Base-by-base conservation (phyloP, 2,113 vertebrate species). In the Myotis brandtii region DNA sequence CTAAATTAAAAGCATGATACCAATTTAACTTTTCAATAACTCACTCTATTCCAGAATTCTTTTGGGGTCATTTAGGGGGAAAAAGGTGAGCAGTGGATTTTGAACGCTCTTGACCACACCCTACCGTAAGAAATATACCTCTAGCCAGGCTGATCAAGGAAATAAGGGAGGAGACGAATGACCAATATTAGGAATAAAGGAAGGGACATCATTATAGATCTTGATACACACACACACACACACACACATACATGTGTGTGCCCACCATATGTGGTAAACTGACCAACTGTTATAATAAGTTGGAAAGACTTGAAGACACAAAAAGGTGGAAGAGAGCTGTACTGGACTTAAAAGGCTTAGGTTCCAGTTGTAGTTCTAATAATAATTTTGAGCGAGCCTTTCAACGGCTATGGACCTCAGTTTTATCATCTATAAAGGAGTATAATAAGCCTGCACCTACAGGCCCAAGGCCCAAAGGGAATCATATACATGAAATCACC, bases 231-330 rank as follows among this genome's bases (percentile, higher is more conserved):
- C 3, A 69, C 20, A n/a, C n/a, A 37, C 34, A 66, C 13, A 52
- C 3, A 69, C 20, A 37, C 34, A 66, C 13, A 52, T 2, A 69
- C 20, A 9, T 34, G 6, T 75, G 25, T 34, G 14, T 92, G 52
- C 7, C 9, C 81, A 67, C 6, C 6, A 43, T 79, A 43, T 34
- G 25, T 88, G n/a, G 5, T 77, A 69, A 86, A 46, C 27, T 69
- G 18, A 75, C 5, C 67, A 86, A 1, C 25, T 80, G 12, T 89
- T 93, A 43, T 6, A 91, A 46, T 83, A 50, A 89, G 23, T 30
- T 88, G 96, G 43, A 86, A 93, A 89, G 10, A 86, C 66, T 86
- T 66, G 32, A 88, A 92, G 48, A 88, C 21, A 32, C 32, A 46
- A 83, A 88, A 34, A 66, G 10, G 0, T 46, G 18, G 89, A 50